A percentile compares a stretch with the other conserved stretches of the same genome.
Evolutionary conservation across 2,888 invertebrate species (phyloP).

Genomic region (Amblyjoppa fuscipennis): DNA sequence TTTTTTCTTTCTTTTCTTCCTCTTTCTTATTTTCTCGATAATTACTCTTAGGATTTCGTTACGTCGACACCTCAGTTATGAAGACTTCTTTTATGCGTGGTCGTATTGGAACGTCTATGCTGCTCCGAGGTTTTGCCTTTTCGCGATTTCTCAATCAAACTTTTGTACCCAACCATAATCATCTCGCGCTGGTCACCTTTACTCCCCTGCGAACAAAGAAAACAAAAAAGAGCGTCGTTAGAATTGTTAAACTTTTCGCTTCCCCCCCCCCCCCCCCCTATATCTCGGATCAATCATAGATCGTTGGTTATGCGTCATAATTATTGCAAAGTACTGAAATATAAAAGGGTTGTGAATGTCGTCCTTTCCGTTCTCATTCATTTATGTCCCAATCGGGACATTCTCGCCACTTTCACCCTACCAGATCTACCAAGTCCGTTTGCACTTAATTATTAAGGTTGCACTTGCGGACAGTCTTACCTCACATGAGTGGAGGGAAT

Average conservation of each 20-base stretch:
- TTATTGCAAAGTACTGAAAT: no score
- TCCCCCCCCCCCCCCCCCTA: no score
- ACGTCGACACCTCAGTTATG: slow-evolving; percentile 64
- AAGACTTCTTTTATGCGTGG: slow-evolving; percentile 71
- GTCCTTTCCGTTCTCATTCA: no score
- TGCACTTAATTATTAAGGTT: no score
- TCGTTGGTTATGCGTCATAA: no score
- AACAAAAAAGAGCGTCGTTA: background rate
- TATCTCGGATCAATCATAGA: background rate
- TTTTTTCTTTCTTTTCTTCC: slow-evolving; percentile 21
- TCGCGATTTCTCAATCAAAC: slow-evolving; percentile 68
- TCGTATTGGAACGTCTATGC: slow-evolving; percentile 57
- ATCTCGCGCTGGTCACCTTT: slow-evolving; percentile 79
- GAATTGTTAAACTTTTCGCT: background rate
- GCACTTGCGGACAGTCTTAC: no score
- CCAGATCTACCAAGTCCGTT: no score
- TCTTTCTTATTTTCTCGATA: slow-evolving; percentile 13
- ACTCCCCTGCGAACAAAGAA: slow-evolving; percentile 70
- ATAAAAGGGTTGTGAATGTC: no score
- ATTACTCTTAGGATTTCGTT: slow-evolving; percentile 26
- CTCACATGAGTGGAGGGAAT: no score
- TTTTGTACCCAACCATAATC: slow-evolving; percentile 76
- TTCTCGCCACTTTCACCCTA: no score
- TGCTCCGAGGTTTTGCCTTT: slow-evolving; percentile 57
- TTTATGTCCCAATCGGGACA: no score